phyloP scores from a whole-genome alignment of 2,797 vertebrate genomes.

The Botia almorhae region DNA sequence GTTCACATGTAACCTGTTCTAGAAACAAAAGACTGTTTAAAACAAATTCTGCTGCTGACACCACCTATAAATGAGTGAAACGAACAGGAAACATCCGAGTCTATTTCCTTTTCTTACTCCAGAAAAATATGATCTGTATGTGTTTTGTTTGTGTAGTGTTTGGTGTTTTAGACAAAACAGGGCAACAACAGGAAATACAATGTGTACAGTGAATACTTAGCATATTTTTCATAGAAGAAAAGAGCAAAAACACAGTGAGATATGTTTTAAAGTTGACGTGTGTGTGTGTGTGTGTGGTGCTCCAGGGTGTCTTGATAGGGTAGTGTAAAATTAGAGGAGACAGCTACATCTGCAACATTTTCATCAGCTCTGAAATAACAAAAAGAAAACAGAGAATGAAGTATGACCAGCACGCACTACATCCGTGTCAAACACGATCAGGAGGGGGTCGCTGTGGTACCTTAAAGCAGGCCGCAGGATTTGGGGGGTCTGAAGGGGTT shows the following conservation, averaged over 20 bases:
- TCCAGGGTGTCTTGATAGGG: slow-evolving; percentile 12
- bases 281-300: slow-evolving; percentile 13
- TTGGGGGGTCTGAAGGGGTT: slow-evolving; percentile 83
- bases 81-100: neutral
- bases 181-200: neutral
- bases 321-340: neutral
- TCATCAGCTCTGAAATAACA: slow-evolving; percentile 31
- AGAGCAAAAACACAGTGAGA: neutral
- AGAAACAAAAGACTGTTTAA: neutral
- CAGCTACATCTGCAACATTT: no score
- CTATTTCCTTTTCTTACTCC: neutral
- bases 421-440: neutral
- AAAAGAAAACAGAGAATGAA: slow-evolving; percentile 12
- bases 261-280: neutral
- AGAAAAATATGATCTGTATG: neutral
- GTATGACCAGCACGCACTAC: neutral
- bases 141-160: neutral
- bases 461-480: slow-evolving; percentile 81
- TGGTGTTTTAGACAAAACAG: neutral
- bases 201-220: no score
- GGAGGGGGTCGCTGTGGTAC: slow-evolving; percentile 46
- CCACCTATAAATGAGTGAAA: slow-evolving; percentile 25
- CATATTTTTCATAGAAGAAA: no score
- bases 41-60: neutral
- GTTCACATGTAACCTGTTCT: neutral